Base-by-base conservation (phyloP, 2,888 invertebrate genomes). In the Chirona hameri region DNA sequence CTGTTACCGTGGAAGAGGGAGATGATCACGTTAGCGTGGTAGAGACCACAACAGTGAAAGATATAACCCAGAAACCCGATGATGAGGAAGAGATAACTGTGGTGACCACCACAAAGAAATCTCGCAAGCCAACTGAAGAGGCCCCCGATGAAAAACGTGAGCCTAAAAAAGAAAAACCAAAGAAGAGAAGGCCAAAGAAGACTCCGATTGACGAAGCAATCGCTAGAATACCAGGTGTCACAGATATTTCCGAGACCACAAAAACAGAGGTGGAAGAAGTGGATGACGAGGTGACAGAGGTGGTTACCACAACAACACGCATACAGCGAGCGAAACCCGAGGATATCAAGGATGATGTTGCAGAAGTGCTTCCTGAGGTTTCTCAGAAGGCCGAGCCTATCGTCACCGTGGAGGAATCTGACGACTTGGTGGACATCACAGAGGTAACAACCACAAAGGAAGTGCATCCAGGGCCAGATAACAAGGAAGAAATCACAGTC, bases 221-320 rank as follows among this genome's bases (percentile, higher is more conserved):
- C n/a, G n/a, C 9, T 12, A 83, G 84, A 60, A 82, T 85, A 65
- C 48, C 81, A n/a, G 52, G 76, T 24, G 83, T 82, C 9, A 27
- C 46, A 27, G 48, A 48, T 48, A 76, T 82, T 31, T 60, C 79
- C 27, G 46, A 65, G 57, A 39, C 72, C 4, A 65, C 81, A 21
- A 48, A 83, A 52, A 48, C 82, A 21, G 81, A 69, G 52, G 76
- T 81, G 48, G 72, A 65, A n/a, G 48, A 65, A 39, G 39, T 48
- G 3, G 48, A 79, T 46, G 52, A 82, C 39, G 81, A 82, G 76
- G 60, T 82, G 81, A 39, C 39, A 31, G 81, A 81, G 55, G 83
- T 80, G 39, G 81, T 65, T 46, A 55, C 80, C 15, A 14, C 48
- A 48, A 48, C 48, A 48, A 48, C 7, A 48, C 48, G 48, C 12